phyloP scores from a whole-genome alignment of 2,888 invertebrate genomes.

The Idaea straminata region DNA sequence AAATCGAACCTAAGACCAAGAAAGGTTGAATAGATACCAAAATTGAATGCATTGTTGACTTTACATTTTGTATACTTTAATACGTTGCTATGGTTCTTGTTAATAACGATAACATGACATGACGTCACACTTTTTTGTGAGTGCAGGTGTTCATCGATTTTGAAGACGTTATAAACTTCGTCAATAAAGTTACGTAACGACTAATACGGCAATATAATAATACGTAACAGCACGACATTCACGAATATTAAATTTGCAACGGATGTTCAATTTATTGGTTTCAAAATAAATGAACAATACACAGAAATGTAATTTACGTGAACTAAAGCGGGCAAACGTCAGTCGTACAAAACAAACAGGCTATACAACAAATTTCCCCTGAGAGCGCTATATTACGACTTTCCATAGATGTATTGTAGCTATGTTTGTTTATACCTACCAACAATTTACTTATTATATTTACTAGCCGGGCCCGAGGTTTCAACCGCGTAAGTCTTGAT shows the following conservation, averaged over 20 bases:
- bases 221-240: not conserved
- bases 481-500: not conserved
- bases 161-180: no score
- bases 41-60: no score
- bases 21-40: no score
- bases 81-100: no score
- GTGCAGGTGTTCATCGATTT: no score
- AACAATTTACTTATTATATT: not conserved
- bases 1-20: no score
- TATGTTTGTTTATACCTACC: slow-evolving; percentile 25
- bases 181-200: no score
- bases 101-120: no score
- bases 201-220: no score
- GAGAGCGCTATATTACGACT: slow-evolving; percentile 63
- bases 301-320: slow-evolving; percentile 48
- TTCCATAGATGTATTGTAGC: slow-evolving; percentile 52
- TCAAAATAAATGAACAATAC: slow-evolving; percentile 31
- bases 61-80: no score
- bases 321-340: slow-evolving; percentile 52
- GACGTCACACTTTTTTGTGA: no score
- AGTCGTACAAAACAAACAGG: slow-evolving; percentile 67
- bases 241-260: not conserved
- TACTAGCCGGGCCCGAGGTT: not conserved
- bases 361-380: slow-evolving; percentile 70
- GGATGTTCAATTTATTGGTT: slow-evolving; percentile 8